phyloP scores from a whole-genome alignment of 1,140 invertebrate genomes.

The Drosophila repleta region DNA sequence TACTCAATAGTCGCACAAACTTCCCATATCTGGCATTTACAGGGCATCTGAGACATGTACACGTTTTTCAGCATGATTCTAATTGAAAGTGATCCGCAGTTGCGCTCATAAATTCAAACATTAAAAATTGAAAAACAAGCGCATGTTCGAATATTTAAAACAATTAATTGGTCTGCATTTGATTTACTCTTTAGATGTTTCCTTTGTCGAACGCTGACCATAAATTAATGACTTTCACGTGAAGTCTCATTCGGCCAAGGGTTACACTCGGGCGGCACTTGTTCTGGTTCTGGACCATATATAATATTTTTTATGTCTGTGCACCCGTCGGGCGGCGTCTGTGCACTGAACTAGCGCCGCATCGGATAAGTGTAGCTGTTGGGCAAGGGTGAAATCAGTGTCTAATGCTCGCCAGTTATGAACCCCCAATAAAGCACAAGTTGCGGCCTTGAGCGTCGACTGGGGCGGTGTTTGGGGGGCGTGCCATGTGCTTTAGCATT shows the following conservation, averaged over 20 bases:
- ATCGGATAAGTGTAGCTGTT: constrained; percentile 22
- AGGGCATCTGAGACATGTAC: constrained; percentile 17
- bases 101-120: constrained; percentile 42
- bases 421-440: constrained; percentile 7
- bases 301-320: constrained; percentile 7
- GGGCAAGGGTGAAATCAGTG: constrained; percentile 12
- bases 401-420: neutral
- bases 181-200: constrained; percentile 35
- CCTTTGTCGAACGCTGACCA: constrained; percentile 26
- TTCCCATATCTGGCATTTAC: neutral
- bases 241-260: constrained; percentile 3
- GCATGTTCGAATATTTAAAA: constrained; percentile 26
- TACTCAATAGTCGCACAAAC: too few relatives aligned
- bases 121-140: constrained; percentile 41
- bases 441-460: constrained; percentile 13
- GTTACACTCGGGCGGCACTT: constrained; percentile 13
- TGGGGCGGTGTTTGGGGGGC: neutral
- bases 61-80: constrained; percentile 18
- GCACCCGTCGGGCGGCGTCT: constrained; percentile 24
- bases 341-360: constrained; percentile 67
- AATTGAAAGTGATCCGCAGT: constrained; percentile 31
- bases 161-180: constrained; percentile 33
- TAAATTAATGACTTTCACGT: constrained; percentile 29
- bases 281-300: constrained; percentile 17
- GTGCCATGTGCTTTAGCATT: constrained; percentile 41